Percentiles rank a stretch among this genome's conserved stretches.
These are phyloP conservation scores for Leucophenga varia DNA, from an alignment of 1,140 invertebrate genomes.

Conservation along the genomic window DNA sequence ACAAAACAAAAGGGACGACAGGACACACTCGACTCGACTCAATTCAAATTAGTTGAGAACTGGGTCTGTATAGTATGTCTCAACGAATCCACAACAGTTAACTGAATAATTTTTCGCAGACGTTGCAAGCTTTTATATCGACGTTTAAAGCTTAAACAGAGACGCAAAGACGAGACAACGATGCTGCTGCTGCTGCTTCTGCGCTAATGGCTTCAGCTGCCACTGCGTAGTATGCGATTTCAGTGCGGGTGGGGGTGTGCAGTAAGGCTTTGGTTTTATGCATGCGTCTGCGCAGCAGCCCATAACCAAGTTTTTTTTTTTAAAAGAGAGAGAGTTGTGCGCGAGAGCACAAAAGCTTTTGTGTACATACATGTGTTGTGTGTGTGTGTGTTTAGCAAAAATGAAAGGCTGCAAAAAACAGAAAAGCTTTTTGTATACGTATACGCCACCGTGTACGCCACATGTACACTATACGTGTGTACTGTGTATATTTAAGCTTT, in stretches of 20 bases:
- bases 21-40: constrained; percentile 14
- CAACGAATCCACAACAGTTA: constrained; percentile 54
- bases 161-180: too few relatives aligned
- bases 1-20: too few relatives aligned
- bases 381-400: constrained; percentile 9
- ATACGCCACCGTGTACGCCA: constrained; percentile 13
- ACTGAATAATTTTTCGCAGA: constrained; percentile 55
- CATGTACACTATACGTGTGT: constrained; percentile 35
- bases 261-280: neutral
- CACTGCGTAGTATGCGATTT: constrained; percentile 29
- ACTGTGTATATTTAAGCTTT: constrained; percentile 15
- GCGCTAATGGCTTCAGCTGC: too few relatives aligned
- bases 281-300: constrained; percentile 11
- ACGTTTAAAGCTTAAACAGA: too few relatives aligned
- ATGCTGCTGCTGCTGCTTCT: too few relatives aligned
- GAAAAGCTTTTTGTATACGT: constrained; percentile 26
- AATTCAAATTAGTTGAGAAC: constrained; percentile 9
- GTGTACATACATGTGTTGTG: constrained; percentile 6
- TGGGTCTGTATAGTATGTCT: constrained; percentile 47
- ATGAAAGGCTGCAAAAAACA: too few relatives aligned
- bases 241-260: neutral
- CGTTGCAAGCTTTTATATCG: constrained; percentile 50
- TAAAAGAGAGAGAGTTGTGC: neutral
- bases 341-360: constrained; percentile 30
- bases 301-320: too few relatives aligned